Base-by-base conservation (phyloP, 2,113 vertebrate genomes). In the Melospiza georgiana region DNA sequence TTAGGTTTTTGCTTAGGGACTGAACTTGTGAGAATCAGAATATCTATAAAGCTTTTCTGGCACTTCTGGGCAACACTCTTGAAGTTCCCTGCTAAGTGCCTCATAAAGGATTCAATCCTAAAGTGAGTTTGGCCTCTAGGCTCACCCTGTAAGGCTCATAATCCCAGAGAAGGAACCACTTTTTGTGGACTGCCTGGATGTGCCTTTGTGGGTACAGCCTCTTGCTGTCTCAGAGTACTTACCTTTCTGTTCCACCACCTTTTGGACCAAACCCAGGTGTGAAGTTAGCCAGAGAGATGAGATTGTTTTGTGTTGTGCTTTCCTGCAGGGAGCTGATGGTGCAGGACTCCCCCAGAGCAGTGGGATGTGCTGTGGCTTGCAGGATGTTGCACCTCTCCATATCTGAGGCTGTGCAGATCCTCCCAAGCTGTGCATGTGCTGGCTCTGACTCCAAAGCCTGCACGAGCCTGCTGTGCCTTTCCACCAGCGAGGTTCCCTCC, bases 391-490 rank as follows among this genome's bases (percentile, higher is more conserved):
- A 54, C 19, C 24, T 39, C 27, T 35, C 48, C 10, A 0, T 22
- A 5, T 54, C 77, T 81, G 28, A 12, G 37, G 17, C 19, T 0
- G 0, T 12, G 30, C 16, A 16, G 55, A 41, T 67, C 62, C 59
- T 66, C 37, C 33, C 33, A 58, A 59, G 72, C 73, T 59, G 19
- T 57, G 19, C 2, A 0, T 19, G 14, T 27, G 41, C 83, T 69
- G 63, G 43, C 2, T 0, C 87, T 1, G 3, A 3, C 58, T 37
- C 57, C 0, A 0, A 52, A 35, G 19, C 5, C 41, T 85, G 25
- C 25, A 15, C 23, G 76, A 90, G 65, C 55, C 79, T 92, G 67
- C 63, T 92, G 63, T 71, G 86, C 48, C 75, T 55, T 74, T 80
- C 54, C 23, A 66, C 27, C 43, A 67, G 71, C 2, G 8, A 90